A percentile compares a stretch with the other conserved stretches of the same genome.
Evolutionary conservation across 2,797 vertebrate species (phyloP).

Genomic region (Neosilurus mollespiculum): DNA sequence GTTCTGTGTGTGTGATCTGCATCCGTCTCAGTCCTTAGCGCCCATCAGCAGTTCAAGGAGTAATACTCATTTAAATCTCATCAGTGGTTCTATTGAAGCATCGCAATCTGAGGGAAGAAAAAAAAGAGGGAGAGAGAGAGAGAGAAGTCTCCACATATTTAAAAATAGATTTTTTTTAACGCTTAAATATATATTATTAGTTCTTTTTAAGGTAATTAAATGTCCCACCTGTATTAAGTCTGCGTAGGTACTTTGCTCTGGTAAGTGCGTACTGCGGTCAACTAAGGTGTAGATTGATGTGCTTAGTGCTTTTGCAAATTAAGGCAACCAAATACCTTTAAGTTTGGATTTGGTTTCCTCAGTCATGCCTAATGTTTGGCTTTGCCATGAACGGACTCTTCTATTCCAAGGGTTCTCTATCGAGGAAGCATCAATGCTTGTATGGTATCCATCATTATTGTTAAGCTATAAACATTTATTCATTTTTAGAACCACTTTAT

Average conservation of each 20-base stretch:
- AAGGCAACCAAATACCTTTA: no score
- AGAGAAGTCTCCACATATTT: background rate
- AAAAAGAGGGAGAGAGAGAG: background rate
- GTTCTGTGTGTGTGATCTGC: conserved; percentile 43
- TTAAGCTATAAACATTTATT: no score
- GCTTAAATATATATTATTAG: no score
- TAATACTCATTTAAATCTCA: conserved; percentile 57
- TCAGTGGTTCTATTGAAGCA: conserved; percentile 53
- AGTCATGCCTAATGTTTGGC: background rate
- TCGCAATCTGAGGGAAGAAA: conserved; percentile 42
- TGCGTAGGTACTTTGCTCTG: no score
- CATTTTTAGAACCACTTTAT: no score
- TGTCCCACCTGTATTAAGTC: no score
- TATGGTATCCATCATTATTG: background rate
- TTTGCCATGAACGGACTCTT: background rate
- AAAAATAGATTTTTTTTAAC: background rate
- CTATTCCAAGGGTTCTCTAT: background rate
- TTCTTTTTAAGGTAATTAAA: no score
- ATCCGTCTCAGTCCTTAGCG: conserved; percentile 37
- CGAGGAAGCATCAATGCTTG: background rate
- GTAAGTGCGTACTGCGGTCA: no score
- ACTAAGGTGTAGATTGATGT: no score
- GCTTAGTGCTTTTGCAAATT: no score
- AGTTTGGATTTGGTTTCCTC: background rate
- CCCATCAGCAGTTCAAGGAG: conserved; percentile 34